phyloP scores from a whole-genome alignment of 2,888 invertebrate genomes.

The Apodemia mormo region DNA sequence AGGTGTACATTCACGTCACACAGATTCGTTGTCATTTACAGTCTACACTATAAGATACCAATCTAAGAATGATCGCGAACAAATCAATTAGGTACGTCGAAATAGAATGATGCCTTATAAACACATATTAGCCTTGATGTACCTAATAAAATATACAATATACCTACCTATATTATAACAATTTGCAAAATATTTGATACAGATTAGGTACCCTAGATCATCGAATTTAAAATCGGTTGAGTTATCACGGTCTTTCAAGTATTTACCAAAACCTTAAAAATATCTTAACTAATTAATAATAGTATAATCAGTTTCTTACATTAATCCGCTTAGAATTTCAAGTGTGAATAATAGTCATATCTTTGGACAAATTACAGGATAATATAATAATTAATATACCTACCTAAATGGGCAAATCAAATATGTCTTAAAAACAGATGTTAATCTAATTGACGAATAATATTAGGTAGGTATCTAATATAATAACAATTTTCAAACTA shows the following conservation, averaged over 20 bases:
- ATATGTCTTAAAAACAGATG: no score
- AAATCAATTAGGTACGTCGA: slow-evolving; percentile 47
- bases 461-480: no score
- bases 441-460: no score
- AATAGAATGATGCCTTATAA: slow-evolving; percentile 72
- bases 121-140: slow-evolving; percentile 57
- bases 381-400: no score
- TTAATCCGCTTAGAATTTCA: no score
- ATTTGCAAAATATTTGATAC: not conserved
- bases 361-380: no score
- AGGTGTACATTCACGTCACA: slow-evolving; percentile 49
- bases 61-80: slow-evolving; percentile 58
- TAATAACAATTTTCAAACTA: not conserved
- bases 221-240: not conserved
- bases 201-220: not conserved
- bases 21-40: slow-evolving; percentile 57
- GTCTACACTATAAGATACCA: slow-evolving; percentile 48
- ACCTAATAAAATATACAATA: slow-evolving; percentile 29
- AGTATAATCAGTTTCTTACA: no score
- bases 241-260: not conserved
- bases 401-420: no score
- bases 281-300: not conserved
- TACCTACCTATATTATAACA: not conserved
- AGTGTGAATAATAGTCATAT: no score
- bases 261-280: not conserved